These are phyloP conservation scores for Hestina assimilis DNA, from an alignment of 1,140 invertebrate species.

Conservation along the genomic window DNA sequence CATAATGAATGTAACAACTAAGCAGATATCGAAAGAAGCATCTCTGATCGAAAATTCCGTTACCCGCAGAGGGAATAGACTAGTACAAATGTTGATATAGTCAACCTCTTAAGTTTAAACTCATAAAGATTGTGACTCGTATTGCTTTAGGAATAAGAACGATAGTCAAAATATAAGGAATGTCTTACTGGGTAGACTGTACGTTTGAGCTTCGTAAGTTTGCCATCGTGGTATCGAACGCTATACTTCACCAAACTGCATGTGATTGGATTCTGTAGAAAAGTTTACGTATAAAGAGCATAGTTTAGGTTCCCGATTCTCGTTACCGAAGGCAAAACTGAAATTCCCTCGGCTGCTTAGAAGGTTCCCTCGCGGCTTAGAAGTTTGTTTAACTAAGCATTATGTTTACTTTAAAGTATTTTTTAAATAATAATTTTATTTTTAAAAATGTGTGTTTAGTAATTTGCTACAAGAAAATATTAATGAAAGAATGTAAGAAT, in stretches of 20 bases:
- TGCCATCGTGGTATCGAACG: conserved; percentile 30
- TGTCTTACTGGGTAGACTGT: conserved; percentile 14
- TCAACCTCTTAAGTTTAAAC: not conserved
- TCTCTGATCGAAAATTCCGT: conserved; percentile 58
- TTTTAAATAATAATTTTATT: not conserved
- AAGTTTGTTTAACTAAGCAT: not conserved
- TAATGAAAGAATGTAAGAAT: too few species aligned
- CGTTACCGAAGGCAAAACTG: conserved; percentile 19
- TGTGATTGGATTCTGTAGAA: conserved; percentile 56
- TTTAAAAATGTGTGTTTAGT: too few species aligned
- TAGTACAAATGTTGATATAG: conserved; percentile 35
- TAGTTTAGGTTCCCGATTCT: conserved; percentile 51
- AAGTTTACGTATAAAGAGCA: conserved; percentile 54
- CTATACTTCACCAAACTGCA: conserved; percentile 41
- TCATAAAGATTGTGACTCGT: not conserved
- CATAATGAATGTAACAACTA: conserved; percentile 28
- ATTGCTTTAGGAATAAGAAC: not conserved
- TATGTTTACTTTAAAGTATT: not conserved
- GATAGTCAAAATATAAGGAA: not conserved
- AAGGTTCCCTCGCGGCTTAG: too few species aligned
- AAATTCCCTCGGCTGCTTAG: conserved; percentile 3
- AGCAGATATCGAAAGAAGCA: conserved; percentile 39
- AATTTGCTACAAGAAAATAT: too few species aligned
- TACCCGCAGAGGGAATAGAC: conserved; percentile 54
- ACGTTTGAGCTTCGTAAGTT: conserved; percentile 45